These are phyloP conservation scores for Charanyca ferruginea DNA, from an alignment of 2,888 invertebrate species.

Conservation along the genomic window DNA sequence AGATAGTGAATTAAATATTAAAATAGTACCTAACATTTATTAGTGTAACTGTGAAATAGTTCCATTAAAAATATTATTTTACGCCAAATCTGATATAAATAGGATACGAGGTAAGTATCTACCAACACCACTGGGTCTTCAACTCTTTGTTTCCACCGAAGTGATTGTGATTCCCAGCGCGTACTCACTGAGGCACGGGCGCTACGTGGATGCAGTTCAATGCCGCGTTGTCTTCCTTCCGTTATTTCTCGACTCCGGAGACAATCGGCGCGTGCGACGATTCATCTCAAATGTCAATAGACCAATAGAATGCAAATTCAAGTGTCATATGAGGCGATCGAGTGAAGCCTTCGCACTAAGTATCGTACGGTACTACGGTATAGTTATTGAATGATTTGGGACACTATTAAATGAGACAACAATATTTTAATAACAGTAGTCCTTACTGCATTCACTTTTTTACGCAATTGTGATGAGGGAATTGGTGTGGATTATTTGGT, in stretches of 20 bases:
- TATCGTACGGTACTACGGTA: constrained; percentile 52
- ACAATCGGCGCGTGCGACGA: constrained; percentile 56
- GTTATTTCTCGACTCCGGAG: constrained; percentile 75
- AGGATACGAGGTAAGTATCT: constrained; percentile 42
- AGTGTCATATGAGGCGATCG: constrained; percentile 26
- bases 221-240: constrained; percentile 82
- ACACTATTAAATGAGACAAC: constrained; percentile 30
- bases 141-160: constrained; percentile 53
- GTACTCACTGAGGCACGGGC: constrained; percentile 53
- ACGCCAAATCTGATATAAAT: too few species aligned
- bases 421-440: constrained; percentile 36
- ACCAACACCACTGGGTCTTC: constrained; percentile 18
- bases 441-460: constrained; percentile 3
- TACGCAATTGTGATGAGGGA: constrained; percentile 11
- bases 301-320: constrained; percentile 71
- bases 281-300: constrained; percentile 76
- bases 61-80: background rate
- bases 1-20: constrained; percentile 20
- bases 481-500: constrained; percentile 4
- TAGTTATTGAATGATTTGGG: constrained; percentile 37
- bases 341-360: constrained; percentile 29
- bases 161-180: constrained; percentile 72
- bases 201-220: constrained; percentile 72
- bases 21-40: too few species aligned
- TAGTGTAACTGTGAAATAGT: constrained; percentile 1